Conservation (phyloP, 2,797 vertebrate species). For the Babyrousa celebensis region DNA sequence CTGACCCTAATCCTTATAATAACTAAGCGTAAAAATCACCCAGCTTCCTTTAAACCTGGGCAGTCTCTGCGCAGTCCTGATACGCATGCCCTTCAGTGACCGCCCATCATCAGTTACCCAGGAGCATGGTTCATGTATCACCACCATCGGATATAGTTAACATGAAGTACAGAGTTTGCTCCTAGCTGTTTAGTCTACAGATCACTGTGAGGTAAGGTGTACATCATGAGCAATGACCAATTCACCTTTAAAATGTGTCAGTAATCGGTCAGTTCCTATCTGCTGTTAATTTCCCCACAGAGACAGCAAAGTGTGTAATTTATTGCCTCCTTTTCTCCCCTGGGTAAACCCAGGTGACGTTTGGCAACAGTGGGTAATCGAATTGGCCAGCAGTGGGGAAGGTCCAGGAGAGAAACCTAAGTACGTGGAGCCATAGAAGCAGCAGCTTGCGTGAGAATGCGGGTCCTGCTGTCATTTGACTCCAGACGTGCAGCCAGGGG, state of each 20-base stretch:
- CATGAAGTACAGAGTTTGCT: not conserved
- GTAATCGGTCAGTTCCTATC: not conserved
- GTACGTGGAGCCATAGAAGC: no score
- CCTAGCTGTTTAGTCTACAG: not conserved
- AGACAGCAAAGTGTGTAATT: not conserved
- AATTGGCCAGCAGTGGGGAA: not conserved
- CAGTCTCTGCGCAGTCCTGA: not conserved
- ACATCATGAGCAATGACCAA: rapidly evolving
- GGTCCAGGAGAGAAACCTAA: not conserved
- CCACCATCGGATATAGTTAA: no score
- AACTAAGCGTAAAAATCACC: not conserved
- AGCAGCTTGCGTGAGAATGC: not conserved
- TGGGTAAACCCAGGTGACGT: not conserved
- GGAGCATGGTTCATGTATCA: not conserved
- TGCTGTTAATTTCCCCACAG: not conserved
- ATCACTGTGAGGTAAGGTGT: not conserved
- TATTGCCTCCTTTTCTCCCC: not conserved
- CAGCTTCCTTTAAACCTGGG: not conserved
- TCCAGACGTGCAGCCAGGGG: not conserved
- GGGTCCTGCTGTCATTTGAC: not conserved
- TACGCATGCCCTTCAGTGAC: not conserved
- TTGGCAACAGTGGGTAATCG: not conserved
- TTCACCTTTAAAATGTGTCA: not conserved
- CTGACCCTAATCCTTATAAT: not conserved
- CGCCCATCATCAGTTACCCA: not conserved